Conservation (phyloP, 1,140 invertebrate species). For the Drosophila sp. region DNA sequence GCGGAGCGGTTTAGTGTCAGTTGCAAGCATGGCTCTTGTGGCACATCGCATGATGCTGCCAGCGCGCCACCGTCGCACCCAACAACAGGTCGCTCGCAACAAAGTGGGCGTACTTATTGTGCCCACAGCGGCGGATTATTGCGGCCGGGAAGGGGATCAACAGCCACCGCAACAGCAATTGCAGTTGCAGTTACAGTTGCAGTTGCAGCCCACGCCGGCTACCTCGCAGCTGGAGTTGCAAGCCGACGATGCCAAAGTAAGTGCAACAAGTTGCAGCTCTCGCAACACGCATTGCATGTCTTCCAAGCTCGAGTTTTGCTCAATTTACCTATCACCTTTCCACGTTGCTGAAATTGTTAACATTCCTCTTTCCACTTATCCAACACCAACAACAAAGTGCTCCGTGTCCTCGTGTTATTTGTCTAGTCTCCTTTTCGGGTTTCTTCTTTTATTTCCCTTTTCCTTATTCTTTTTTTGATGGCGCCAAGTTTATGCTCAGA, state of each 20-base stretch:
- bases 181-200: constrained; percentile 26
- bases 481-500: constrained; percentile 69
- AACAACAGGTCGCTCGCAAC: constrained; percentile 68
- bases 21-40: constrained; percentile 72
- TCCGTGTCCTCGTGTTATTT: constrained; percentile 24
- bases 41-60: constrained; percentile 82
- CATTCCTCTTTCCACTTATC: not conserved
- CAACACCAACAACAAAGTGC: too few relatives aligned
- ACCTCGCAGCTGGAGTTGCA: constrained; percentile 47
- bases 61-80: constrained; percentile 55
- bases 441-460: constrained; percentile 1
- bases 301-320: constrained; percentile 1
- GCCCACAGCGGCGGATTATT: constrained; percentile 68
- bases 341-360: constrained; percentile 11
- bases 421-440: constrained; percentile 31
- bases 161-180: too few relatives aligned
- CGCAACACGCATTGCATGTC: constrained; percentile 32
- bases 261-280: constrained; percentile 74
- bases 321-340: constrained; percentile 1
- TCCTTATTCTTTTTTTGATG: constrained; percentile 33
- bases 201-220: constrained; percentile 23
- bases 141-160: constrained; percentile 35
- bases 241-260: constrained; percentile 56
- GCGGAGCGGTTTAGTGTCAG: not conserved
- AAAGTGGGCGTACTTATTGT: constrained; percentile 77